A percentile compares a stretch with the other conserved stretches of the same genome.
Evolutionary conservation across 1,140 invertebrate genomes (phyloP).

Genomic region (Patella vulgata): DNA sequence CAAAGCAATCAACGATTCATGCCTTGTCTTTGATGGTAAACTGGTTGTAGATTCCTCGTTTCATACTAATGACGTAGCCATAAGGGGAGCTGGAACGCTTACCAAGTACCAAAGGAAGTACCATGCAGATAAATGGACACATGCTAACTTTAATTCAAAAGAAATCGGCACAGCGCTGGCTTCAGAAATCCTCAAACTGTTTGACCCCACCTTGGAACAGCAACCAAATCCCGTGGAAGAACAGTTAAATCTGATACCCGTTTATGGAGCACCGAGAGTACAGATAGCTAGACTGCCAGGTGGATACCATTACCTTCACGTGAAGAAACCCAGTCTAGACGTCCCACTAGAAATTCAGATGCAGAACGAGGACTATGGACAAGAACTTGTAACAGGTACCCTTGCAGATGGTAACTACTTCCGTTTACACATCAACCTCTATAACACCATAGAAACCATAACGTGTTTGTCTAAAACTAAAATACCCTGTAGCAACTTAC

Average conservation of each 20-base stretch:
- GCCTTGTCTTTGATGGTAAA: slow-evolving; percentile 77
- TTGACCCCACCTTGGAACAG: slow-evolving; percentile 63
- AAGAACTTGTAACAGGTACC: slow-evolving; percentile 57
- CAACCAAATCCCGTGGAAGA: slow-evolving; percentile 51
- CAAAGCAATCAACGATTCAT: slow-evolving; percentile 74
- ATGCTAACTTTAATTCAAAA: slow-evolving; percentile 66
- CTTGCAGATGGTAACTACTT: slow-evolving; percentile 53
- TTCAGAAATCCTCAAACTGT: slow-evolving; percentile 58
- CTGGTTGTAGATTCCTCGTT: slow-evolving; percentile 76
- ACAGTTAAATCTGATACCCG: slow-evolving; percentile 60
- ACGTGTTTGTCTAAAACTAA: slow-evolving; percentile 65
- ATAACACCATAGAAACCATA: slow-evolving; percentile 62
- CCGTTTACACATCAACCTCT: slow-evolving; percentile 62
- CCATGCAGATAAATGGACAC: slow-evolving; percentile 65
- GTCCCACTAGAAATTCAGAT: slow-evolving; percentile 47
- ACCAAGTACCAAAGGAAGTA: slow-evolving; percentile 69
- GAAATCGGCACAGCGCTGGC: slow-evolving; percentile 66
- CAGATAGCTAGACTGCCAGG: slow-evolving; percentile 58
- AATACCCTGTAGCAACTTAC: slow-evolving; percentile 55
- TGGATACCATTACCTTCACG: slow-evolving; percentile 60
- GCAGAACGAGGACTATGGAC: slow-evolving; percentile 54
- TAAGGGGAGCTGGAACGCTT: slow-evolving; percentile 77
- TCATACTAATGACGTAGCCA: slow-evolving; percentile 76
- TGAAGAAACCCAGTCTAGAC: slow-evolving; percentile 55
- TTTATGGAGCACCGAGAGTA: slow-evolving; percentile 63